Evolutionary conservation across 2,797 vertebrate genomes (phyloP).

Genomic region (Miichthys miiuy): DNA sequence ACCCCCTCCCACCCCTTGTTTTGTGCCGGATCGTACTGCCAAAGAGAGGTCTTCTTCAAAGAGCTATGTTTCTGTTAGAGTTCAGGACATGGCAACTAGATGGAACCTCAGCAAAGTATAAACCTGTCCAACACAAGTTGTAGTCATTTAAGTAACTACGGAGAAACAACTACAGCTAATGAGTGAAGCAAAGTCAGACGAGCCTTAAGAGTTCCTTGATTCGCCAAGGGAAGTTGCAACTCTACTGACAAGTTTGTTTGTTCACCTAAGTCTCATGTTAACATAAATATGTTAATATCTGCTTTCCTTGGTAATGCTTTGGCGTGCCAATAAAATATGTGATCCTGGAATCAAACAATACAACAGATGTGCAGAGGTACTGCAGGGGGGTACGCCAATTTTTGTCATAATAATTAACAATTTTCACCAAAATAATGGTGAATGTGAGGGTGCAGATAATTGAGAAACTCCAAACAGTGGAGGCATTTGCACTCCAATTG

Average conservation of each 20-base stretch:
- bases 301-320: neutral
- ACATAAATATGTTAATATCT: neutral
- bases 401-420: too few species aligned
- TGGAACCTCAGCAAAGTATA: neutral
- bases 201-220: neutral
- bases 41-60: constrained; percentile 29
- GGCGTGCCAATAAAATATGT: neutral
- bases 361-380: neutral
- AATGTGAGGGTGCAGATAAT: too few species aligned
- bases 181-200: neutral
- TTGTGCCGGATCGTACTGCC: constrained; percentile 6
- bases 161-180: neutral
- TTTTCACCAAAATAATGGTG: too few species aligned
- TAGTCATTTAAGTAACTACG: neutral
- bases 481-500: too few species aligned
- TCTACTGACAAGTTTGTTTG: neutral
- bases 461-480: too few species aligned
- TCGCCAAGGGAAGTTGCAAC: too few species aligned
- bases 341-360: neutral
- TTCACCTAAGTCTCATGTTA: neutral
- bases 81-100: constrained; percentile 4
- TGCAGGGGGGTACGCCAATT: too few species aligned
- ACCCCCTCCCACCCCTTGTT: neutral
- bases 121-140: neutral
- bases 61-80: neutral